phyloP scores from a whole-genome alignment of 2,888 invertebrate species.

The Drosophila nigritarsus region DNA sequence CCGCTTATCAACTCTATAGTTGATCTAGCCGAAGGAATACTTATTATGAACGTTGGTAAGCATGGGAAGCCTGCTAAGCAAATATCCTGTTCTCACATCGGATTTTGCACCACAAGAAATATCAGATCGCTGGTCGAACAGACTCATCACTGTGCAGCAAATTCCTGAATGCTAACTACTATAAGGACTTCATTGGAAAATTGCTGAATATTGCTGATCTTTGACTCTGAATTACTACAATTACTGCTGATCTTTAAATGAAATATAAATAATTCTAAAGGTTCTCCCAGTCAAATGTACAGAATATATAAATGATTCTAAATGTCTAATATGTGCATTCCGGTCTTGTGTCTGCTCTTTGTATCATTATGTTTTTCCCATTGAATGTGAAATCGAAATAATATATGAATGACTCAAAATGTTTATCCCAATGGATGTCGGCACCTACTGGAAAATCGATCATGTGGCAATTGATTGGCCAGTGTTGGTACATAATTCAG shows the following conservation, averaged over 20 bases:
- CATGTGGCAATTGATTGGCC: background rate
- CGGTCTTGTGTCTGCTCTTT: too few relatives aligned
- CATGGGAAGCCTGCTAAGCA: background rate
- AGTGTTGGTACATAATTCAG: background rate
- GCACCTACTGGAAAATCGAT: background rate
- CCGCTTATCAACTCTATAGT: background rate
- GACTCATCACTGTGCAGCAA: background rate
- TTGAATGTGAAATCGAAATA: background rate
- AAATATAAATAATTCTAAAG: background rate
- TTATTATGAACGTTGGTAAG: background rate
- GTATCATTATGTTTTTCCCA: background rate
- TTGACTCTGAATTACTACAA: background rate
- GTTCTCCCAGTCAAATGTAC: background rate
- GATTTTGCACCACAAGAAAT: too few relatives aligned
- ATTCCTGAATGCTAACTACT: background rate
- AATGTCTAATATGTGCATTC: too few relatives aligned
- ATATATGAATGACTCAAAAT: too few relatives aligned
- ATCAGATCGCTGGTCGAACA: background rate
- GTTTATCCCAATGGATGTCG: background rate
- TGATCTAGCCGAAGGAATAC: background rate
- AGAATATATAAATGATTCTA: background rate
- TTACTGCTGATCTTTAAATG: background rate
- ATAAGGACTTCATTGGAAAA: background rate
- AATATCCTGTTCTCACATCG: background rate
- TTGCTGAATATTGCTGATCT: background rate